Percentiles rank a stretch among this genome's conserved stretches.
Conservation (phyloP, 2,797 vertebrate genomes). For the Macrochelys suwanniensis region DNA sequence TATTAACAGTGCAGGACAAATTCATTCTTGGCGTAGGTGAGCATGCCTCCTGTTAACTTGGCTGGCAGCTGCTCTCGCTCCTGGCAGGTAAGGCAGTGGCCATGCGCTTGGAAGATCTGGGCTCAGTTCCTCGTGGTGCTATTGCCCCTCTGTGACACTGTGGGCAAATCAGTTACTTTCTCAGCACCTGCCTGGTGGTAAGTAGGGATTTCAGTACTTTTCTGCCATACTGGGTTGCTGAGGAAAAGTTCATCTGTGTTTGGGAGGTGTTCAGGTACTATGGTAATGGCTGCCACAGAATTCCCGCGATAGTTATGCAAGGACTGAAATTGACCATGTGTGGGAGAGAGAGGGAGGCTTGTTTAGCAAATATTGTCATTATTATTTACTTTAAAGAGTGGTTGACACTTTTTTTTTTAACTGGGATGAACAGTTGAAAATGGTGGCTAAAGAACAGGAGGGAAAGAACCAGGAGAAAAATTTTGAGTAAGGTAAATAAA, state of each 20-base stretch:
- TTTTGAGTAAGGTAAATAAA: constrained; percentile 78
- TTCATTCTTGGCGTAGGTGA: not conserved
- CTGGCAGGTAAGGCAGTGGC: constrained; percentile 25
- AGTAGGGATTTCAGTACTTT: not conserved
- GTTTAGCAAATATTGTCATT: not conserved
- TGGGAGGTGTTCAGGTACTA: rapidly evolving
- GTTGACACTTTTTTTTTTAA: constrained; percentile 13
- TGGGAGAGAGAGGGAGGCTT: not conserved
- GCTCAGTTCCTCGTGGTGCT: not conserved
- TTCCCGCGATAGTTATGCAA: not conserved
- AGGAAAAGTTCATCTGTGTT: not conserved
- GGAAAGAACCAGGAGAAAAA: constrained; percentile 30
- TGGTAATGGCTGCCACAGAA: rapidly evolving
- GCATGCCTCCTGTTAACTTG: not conserved
- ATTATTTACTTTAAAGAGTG: not conserved
- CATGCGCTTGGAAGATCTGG: not conserved
- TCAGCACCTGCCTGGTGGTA: not conserved
- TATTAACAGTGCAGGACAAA: not conserved
- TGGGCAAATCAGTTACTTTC: constrained; percentile 15
- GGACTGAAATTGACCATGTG: rapidly evolving
- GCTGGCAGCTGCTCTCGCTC: not conserved
- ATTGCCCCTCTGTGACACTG: constrained; percentile 20
- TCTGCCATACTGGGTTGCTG: rapidly evolving
- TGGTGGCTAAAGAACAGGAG: not conserved
- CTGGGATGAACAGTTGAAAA: constrained; percentile 44